Base-by-base conservation (phyloP, 1,140 invertebrate genomes). In the Rhagoletis pomonella region DNA sequence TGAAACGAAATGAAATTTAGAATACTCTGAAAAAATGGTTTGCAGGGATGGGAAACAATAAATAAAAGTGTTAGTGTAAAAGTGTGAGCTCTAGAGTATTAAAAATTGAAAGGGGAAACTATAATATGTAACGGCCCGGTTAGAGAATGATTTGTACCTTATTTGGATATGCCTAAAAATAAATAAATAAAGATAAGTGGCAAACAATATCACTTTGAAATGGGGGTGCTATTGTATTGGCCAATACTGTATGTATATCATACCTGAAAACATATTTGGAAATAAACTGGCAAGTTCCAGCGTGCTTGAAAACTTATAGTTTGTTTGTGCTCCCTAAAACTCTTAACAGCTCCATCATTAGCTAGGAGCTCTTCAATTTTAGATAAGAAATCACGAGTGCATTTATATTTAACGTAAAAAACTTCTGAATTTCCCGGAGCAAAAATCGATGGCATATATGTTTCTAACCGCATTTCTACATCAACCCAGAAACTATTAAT, bases 241-340 rank as follows among this genome's bases (percentile, higher is more conserved):
- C 29, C 47, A 39, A 67, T 42, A 60, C 67, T 17, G 14, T 4
- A 39, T 50, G 12, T 67, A 44, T 77, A 92, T 91, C 73, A 44
- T 77, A 92, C 91, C 89, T 98, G 97, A 94, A 98, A 97, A 89
- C 96, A 94, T 90, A 99, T 98, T 94, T 99, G 98, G 94, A 98
- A 99, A 93, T 99, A 99, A 19, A 99, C 97, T 55, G 97, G 96
- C 47, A 99, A 94, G 94, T 98, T 99, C 97, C 98, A 99, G 90
- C 97, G 96, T 87, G 96, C 95, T 81, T 97, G 94, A 93, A 98
- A 98, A 73, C 94, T 94, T 90, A 95, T 95, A 89, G 96, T 96
- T 87, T 96, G 96, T 47, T 94, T 91, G 91, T 96, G 95, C 88
- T 94, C 92, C 88, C 95, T 94, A 67, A 97, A 94, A 19, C 93